phyloP scores from a whole-genome alignment of 2,888 invertebrate species.

The Malthinus flaveolus region DNA sequence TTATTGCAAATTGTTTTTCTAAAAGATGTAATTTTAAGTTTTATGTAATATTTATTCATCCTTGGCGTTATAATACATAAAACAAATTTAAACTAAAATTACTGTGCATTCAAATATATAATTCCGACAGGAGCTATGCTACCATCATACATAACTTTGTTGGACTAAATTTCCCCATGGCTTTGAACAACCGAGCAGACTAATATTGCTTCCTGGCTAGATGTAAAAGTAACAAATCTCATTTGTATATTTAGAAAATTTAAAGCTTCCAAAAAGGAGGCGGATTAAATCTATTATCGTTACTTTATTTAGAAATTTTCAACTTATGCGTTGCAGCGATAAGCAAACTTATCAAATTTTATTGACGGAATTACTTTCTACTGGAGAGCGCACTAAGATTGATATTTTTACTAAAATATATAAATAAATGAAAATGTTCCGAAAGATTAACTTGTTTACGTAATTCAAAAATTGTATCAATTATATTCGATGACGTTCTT shows the following conservation, averaged over 20 bases:
- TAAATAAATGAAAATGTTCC: too few species aligned
- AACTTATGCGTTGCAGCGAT: too few species aligned
- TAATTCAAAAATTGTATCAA: too few species aligned
- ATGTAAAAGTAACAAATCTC: conserved; percentile 22
- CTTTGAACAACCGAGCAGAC: conserved; percentile 25
- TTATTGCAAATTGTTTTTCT: neutral
- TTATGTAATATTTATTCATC: conserved; percentile 19
- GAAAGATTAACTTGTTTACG: too few species aligned
- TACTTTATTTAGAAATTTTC: conserved; percentile 4
- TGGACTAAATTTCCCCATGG: conserved; percentile 28
- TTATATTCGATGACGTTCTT: too few species aligned
- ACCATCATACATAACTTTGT: conserved; percentile 26
- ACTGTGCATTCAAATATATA: conserved; percentile 22
- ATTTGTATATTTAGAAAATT: conserved; percentile 29
- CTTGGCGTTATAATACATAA: conserved; percentile 20
- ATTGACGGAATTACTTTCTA: too few species aligned
- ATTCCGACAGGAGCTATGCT: conserved; percentile 23
- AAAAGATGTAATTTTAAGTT: conserved; percentile 5
- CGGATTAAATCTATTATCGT: conserved; percentile 5
- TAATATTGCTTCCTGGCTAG: conserved; percentile 26
- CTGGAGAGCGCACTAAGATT: too few species aligned
- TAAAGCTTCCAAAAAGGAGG: conserved; percentile 18
- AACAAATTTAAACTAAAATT: conserved; percentile 27
- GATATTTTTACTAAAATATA: too few species aligned
- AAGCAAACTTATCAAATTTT: neutral